Evolutionary conservation across 1,140 invertebrate species (phyloP), one percentile per base, ranked within the genome.

Genomic region (Battus philenor): DNA sequence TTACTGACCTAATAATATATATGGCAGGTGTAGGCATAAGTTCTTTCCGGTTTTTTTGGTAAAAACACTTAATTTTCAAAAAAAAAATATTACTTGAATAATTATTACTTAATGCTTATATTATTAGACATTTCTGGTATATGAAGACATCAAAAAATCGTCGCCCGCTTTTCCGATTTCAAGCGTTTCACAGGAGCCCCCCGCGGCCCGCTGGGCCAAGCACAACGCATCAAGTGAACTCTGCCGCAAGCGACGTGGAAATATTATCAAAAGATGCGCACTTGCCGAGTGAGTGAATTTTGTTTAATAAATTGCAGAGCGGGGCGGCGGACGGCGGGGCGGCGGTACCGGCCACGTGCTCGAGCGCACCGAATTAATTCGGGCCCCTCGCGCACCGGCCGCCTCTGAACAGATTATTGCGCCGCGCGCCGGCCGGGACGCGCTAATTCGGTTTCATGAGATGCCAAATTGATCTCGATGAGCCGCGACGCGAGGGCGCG

Each of bases 381-480:
- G 5, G 12, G 12, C 16, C 12, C 44, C 32, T 22, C 32, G 45
- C 30, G 30, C 39, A 30, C 13, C 16, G 30, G 29, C 13, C 47
- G 8, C 26, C 39, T 38, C 53, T 49, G 47, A 48, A 49, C 45
- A 54, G 59, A 63, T 66, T 51, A 60, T 50, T 54, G 54, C 50
- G 32, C 47, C 41, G 30, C 54, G 39, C 22, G 46, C 51, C 30
- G 56, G 50, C 50, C 38, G 34, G 44, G 60, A 69, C 66, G 63
- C 69, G 71, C 76, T 77, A 78, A 78, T 82, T 70, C 59, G 63
- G 65, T 67, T 82, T 82, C 76, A 79, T 79, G 78, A 82, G 74
- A 79, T 78, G 78, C 72, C 63, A 76, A 79, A 82, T 82, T 76
- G 56, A 64, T 72, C 63, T 63, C 67, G 67, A 75, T 73, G 51